Base-by-base conservation (phyloP, 1,140 invertebrate genomes). In the Drosophila chauvacae region DNA sequence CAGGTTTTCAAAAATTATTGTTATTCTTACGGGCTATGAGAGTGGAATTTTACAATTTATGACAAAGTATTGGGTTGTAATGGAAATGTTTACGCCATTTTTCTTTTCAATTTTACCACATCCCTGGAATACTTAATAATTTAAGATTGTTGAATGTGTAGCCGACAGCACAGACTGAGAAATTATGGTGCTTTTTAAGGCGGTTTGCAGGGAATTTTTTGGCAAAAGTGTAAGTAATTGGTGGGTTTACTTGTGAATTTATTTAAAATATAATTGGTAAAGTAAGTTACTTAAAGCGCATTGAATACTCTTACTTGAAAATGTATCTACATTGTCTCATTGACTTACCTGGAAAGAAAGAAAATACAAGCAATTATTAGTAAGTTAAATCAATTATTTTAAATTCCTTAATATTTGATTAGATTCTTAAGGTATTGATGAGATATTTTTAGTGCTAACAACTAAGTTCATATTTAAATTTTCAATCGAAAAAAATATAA, bases 281-380 rank as follows among this genome's bases (percentile, higher is more conserved):
- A 30, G 6, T 13, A 33, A 4, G 11, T 60, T 26, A 60, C 37
- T 26, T 42, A 1, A 14, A 11, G 14, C 16, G 35, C 2, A 10
- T 3, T 59, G 1, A 2, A 23, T 23, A 10, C 18, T 11, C 16
- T 16, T 18, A 13, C 20, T 20, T 7, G 47, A 6, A 42, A 33
- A 13, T n/a, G n/a, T 23, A 14, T 51, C 18, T 42, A 37, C 11
- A 7, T 2, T 42, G 51, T 2, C 30, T 23, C 3, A 3, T 69
- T 30, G 20, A 82, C 80, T 82, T 81, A 82, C 80, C 80, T 82
- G 28, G 51, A 81, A 82, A 37, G 45, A 81, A 28, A 41, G 58
- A 58, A 47, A 55, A 44, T 10, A 10, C 7, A 45, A 26, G 2
- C 11, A 35, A 42, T 18, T 42, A 71, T 72, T 39, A 70, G 42